A percentile compares a stretch with the other conserved stretches of the same genome.
Evolutionary conservation across 2,888 invertebrate species (phyloP).

Genomic region (Adelognathus sp.): DNA sequence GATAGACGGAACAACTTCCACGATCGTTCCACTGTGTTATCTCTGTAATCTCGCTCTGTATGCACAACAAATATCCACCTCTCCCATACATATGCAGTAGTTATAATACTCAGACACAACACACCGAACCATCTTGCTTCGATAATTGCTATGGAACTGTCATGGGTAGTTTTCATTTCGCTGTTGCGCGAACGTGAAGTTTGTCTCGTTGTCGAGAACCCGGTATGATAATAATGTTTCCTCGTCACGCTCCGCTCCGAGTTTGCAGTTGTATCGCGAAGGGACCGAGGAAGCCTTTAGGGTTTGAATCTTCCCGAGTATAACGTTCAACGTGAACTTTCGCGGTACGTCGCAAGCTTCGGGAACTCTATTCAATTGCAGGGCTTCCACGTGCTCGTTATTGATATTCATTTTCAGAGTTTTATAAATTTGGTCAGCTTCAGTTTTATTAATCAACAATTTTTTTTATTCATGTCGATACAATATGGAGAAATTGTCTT

Average conservation of each 20-base stretch:
- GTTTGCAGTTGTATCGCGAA: neutral
- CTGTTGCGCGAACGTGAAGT: neutral
- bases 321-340: neutral
- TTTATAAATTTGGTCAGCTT: too few relatives aligned
- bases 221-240: conserved; percentile 7
- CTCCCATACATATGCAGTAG: neutral
- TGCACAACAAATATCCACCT: neutral
- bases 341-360: neutral
- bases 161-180: neutral
- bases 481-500: too few relatives aligned
- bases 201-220: neutral
- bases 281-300: neutral
- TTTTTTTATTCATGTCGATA: neutral
- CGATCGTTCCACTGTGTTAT: neutral
- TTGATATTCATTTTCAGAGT: neutral
- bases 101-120: neutral
- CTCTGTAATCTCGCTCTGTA: neutral
- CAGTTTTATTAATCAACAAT: too few relatives aligned
- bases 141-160: conserved; percentile 13
- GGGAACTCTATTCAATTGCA: neutral
- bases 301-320: neutral
- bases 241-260: conserved; percentile 2
- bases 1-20: conserved; percentile 15
- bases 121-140: neutral
- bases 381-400: neutral